A percentile compares a stretch with the other conserved stretches of the same genome.
These are phyloP conservation scores for Echiichthys vipera DNA, from an alignment of 2,797 vertebrate species.

Conservation along the genomic window DNA sequence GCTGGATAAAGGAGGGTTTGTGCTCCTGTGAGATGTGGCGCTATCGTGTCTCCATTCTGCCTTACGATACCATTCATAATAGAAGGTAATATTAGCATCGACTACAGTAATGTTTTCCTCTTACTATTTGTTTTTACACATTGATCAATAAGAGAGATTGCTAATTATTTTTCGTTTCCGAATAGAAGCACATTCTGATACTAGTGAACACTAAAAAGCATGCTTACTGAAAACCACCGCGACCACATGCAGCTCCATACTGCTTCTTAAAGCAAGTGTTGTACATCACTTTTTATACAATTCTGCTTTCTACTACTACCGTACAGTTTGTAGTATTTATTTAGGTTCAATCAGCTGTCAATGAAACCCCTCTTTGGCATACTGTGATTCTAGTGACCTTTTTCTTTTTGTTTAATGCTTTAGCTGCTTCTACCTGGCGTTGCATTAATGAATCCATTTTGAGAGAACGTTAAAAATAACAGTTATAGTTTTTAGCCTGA, in stretches of 20 bases:
- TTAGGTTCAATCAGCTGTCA: conserved; percentile 54
- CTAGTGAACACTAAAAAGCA: conserved; percentile 77
- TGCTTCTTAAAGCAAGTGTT: conserved; percentile 54
- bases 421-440: conserved; percentile 61
- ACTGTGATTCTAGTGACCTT: conserved; percentile 49
- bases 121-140: conserved; percentile 34
- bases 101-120: conserved; percentile 43
- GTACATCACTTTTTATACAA: conserved; percentile 61
- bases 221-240: conserved; percentile 47
- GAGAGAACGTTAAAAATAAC: conserved; percentile 50
- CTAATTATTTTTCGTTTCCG: conserved; percentile 33
- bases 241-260: conserved; percentile 37
- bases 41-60: conserved; percentile 72
- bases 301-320: conserved; percentile 65
- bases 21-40: conserved; percentile 63
- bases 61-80: conserved; percentile 65
- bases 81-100: conserved; percentile 45
- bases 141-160: conserved; percentile 30
- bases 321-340: conserved; percentile 69
- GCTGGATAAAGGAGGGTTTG: conserved; percentile 35
- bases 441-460: conserved; percentile 49
- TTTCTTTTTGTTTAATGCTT: conserved; percentile 37
- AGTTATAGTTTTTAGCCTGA: conserved; percentile 61
- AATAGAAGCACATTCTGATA: conserved; percentile 69
- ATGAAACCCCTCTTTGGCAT: conserved; percentile 47